Evolutionary conservation across 2,797 vertebrate species (phyloP).

Genomic region (Amblyraja radiata): DNA sequence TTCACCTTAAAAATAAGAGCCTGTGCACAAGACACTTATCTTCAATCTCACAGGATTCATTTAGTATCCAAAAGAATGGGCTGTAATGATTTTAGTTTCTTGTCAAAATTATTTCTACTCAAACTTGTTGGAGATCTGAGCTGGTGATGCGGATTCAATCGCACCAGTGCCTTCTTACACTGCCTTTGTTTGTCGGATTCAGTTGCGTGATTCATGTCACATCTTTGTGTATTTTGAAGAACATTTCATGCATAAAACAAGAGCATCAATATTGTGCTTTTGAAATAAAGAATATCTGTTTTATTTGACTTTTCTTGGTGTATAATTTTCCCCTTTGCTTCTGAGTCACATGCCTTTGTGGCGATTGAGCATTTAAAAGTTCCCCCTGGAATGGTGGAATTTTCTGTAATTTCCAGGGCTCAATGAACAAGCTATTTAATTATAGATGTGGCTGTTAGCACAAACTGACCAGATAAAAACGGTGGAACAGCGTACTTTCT

Average conservation of each 20-base stretch:
- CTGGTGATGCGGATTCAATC: background rate
- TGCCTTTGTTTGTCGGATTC: background rate
- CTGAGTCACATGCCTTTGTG: background rate
- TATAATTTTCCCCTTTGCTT: background rate
- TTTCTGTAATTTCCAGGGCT: background rate
- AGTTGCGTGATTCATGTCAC: background rate
- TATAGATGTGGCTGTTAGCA: background rate
- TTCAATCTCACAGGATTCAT: too few species aligned
- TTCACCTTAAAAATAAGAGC: too few species aligned
- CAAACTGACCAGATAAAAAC: background rate
- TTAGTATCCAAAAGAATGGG: too few species aligned
- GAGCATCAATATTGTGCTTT: background rate
- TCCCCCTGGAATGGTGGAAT: background rate
- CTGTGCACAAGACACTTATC: too few species aligned
- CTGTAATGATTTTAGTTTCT: too few species aligned
- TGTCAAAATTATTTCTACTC: background rate
- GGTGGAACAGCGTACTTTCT: too few species aligned
- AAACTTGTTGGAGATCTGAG: background rate
- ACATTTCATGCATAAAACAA: background rate
- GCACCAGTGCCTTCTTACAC: background rate
- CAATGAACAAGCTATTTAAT: background rate
- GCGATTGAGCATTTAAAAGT: background rate
- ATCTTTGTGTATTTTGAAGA: background rate
- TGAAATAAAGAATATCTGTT: background rate
- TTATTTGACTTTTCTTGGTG: background rate